Base-by-base conservation (phyloP, 53 echinoderm and acorn worm genomes). In the Hippasteria phrygiana region DNA sequence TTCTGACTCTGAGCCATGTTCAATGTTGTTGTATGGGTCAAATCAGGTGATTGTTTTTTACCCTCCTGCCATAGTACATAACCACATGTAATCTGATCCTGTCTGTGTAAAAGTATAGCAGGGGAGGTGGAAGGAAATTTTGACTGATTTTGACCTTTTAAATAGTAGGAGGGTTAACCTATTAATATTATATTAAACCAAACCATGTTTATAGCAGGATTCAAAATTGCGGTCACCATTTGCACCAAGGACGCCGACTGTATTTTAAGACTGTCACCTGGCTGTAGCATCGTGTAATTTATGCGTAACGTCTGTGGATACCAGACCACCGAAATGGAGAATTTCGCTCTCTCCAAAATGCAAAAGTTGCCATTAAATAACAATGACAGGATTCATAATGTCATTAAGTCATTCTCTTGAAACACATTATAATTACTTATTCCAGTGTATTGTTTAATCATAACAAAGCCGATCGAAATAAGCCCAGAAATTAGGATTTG, bases 251-350 rank as follows among this genome's bases (percentile, higher is more conserved):
- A 54, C 59, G 53, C 53, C 38, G 4, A 37, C 64, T 6, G 55
- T 7, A 14, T 67, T 26, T 53, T 45, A 43, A 67, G 46, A 42
- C 43, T 67, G 66, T 78, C 45, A 80, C 48, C 67, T 80, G 14
- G 24, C 2, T 33, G 51, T 7, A 26, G 20, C 22, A 62, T 67
- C 7, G 34, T 67, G 10, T 16, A 2, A 7, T 67, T 67, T 33
- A 5, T 10, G 10, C 54, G 27, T 7, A 47, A 22, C 16, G 40
- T 24, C 4, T 26, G 14, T 2, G 67, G 67, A 67, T 35, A 67
- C 67, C 37, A 67, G 67, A 67, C 37, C 37, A 33, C 22, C 13
- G 5, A 34, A 11, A 67, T 2, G 31, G 6, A 10, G 1, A 22
- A 10, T 43, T 43, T 42, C 12, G 26, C 2, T 24, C 5, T 59